Base-by-base conservation (phyloP, 2,113 vertebrate genomes). In the Amazona guildingii region DNA sequence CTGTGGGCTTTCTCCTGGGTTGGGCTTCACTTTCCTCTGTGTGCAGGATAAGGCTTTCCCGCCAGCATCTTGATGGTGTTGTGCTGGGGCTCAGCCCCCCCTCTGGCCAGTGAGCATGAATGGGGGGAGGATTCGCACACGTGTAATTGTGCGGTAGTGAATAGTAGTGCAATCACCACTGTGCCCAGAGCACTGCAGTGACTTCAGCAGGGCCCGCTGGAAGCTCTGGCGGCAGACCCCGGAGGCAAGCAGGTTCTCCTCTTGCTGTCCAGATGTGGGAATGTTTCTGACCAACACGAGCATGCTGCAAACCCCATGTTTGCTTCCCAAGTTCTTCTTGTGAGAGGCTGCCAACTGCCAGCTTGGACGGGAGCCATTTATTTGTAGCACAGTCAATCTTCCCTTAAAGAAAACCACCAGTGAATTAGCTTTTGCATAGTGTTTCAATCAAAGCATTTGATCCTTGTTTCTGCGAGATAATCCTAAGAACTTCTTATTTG, bases 381-480 rank as follows among this genome's bases (percentile, higher is more conserved):
- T 97, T 94, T 97, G 97, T 96, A 92, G 97, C 94, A 46, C 74
- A 90, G 96, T 96, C 97, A 90, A 35, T 96, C 95, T 97, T 88
- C 91, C 91, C 97, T 94, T 93, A 85, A 97, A 97, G 97, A 97
- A 97, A 97, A 86, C 96, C 95, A 59, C 96, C 97, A 95, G 96
- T 96, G 97, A 98, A 97, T 98, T 98, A 97, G 97, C 96, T 98
- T 98, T 96, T 97, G 94, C 97, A 95, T 98, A 97, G 97, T 96
- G 96, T 98, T 98, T 98, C 97, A 98, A 97, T 98, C 98, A 98
- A 97, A 98, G 97, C 97, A 96, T 98, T 98, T 98, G 98, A 98
- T 98, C 98, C 98, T 98, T 98, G 98, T 98, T 98, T 98, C 98
- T 98, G 98, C 69, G 88, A 98, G 98, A 98, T 98, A 98, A 98